Evolutionary conservation across 2,113 vertebrate species (phyloP).

Genomic region (Lophius piscatorius): DNA sequence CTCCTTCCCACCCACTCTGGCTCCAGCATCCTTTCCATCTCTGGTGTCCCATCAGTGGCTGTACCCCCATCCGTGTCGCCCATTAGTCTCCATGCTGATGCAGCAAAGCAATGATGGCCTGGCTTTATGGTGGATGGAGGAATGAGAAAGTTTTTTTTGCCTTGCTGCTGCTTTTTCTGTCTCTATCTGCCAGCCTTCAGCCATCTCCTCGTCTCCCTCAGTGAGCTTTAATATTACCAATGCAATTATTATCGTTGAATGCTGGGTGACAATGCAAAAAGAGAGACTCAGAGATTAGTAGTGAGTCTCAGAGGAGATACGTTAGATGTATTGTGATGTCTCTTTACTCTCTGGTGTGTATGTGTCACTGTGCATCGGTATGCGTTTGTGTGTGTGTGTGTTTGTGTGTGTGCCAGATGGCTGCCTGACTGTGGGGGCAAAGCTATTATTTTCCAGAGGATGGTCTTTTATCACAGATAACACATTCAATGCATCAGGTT

Average conservation of each 20-base stretch:
- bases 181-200: conserved; percentile 25
- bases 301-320: conserved; percentile 27
- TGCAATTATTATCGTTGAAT: conserved; percentile 51
- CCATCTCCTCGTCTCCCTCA: conserved; percentile 17
- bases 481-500: conserved; percentile 43
- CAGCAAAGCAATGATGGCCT: conserved; percentile 44
- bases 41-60: conserved; percentile 46
- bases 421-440: conserved; percentile 55
- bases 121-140: conserved; percentile 32
- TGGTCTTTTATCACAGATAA: conserved; percentile 64
- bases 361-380: conserved; percentile 36
- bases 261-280: conserved; percentile 33
- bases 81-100: conserved; percentile 57
- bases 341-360: conserved; percentile 45
- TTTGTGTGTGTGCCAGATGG: conserved; percentile 32
- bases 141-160: conserved; percentile 36
- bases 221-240: conserved; percentile 37
- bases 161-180: conserved; percentile 24
- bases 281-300: conserved; percentile 32
- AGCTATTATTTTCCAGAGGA: conserved; percentile 66
- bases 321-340: conserved; percentile 39
- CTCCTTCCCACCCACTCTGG: conserved; percentile 59
- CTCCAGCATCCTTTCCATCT: conserved; percentile 49
- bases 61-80: conserved; percentile 36
- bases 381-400: conserved; percentile 25